A percentile compares a stretch with the other conserved stretches of the same genome.
phyloP scores from a whole-genome alignment of 2,888 invertebrate genomes.

The Euphydryas editha region DNA sequence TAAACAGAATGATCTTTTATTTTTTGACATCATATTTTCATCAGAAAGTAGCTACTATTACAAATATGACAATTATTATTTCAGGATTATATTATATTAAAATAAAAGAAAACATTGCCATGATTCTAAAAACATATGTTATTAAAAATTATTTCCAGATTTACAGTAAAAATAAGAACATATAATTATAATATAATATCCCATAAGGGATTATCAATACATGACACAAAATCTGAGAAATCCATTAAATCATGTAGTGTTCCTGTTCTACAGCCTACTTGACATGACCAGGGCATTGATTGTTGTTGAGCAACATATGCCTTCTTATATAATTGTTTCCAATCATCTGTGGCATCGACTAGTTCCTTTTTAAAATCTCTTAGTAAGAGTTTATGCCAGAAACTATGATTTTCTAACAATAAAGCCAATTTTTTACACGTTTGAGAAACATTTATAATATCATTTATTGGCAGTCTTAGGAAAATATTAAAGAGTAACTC shows the following conservation, averaged over 20 bases:
- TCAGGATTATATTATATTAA: background rate
- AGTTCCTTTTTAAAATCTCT: constrained; percentile 59
- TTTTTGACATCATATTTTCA: too few relatives aligned
- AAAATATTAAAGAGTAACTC: constrained; percentile 68
- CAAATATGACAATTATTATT: too few relatives aligned
- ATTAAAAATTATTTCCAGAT: background rate
- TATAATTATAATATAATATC: constrained; percentile 51
- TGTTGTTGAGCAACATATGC: constrained; percentile 51
- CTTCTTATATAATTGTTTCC: constrained; percentile 62
- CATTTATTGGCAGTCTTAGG: constrained; percentile 55
- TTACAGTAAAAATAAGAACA: background rate
- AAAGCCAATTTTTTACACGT: constrained; percentile 61
- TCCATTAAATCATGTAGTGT: constrained; percentile 67
- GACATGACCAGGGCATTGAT: constrained; percentile 25
- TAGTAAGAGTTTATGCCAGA: constrained; percentile 68
- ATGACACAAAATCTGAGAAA: constrained; percentile 64
- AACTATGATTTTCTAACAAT: constrained; percentile 56
- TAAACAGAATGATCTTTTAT: too few relatives aligned
- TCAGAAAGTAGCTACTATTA: too few relatives aligned
- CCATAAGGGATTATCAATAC: constrained; percentile 73
- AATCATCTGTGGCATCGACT: constrained; percentile 49
- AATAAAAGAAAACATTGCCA: background rate
- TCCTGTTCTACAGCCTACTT: constrained; percentile 46
- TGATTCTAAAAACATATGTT: background rate
- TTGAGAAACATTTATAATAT: constrained; percentile 61